Conservation (phyloP, 2,888 invertebrate species). For the Acanthococcus lagerstroemiae region DNA sequence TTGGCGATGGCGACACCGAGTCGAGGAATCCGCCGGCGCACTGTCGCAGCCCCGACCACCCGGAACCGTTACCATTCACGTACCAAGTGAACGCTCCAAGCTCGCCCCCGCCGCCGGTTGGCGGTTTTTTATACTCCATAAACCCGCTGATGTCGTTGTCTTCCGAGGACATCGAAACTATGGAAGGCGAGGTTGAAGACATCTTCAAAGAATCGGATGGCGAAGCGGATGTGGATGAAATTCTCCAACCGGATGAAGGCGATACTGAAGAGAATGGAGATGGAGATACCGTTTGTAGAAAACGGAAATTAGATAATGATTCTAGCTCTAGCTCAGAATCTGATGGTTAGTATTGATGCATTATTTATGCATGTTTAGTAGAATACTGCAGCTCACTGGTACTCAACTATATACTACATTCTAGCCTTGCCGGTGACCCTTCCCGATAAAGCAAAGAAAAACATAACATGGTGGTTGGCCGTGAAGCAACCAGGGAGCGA, state of each 20-base stretch:
- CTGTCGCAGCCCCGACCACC: slow-evolving; percentile 55
- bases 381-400: too few relatives aligned
- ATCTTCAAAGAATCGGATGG: slow-evolving; percentile 40
- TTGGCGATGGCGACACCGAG: too few relatives aligned
- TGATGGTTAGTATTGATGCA: too few relatives aligned
- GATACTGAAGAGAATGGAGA: slow-evolving; percentile 5
- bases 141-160: slow-evolving; percentile 88
- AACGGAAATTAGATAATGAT: slow-evolving; percentile 8
- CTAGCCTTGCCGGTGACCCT: too few relatives aligned
- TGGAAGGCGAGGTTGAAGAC: slow-evolving; percentile 68
- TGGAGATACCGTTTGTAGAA: not conserved
- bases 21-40: slow-evolving; percentile 52
- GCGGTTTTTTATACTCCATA: slow-evolving; percentile 73
- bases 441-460: not conserved
- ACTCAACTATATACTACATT: too few relatives aligned
- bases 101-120: slow-evolving; percentile 50
- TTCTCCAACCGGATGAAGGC: slow-evolving; percentile 26
- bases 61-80: slow-evolving; percentile 10
- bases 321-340: slow-evolving; percentile 33
- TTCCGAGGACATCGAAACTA: slow-evolving; percentile 75
- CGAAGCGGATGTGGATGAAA: slow-evolving; percentile 10
- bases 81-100: slow-evolving; percentile 24
- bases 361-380: too few relatives aligned
- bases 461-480: too few relatives aligned
- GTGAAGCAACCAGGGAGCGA: too few relatives aligned